Conservation (phyloP, 2,888 invertebrate species). For the Adelphocoris suturalis region DNA sequence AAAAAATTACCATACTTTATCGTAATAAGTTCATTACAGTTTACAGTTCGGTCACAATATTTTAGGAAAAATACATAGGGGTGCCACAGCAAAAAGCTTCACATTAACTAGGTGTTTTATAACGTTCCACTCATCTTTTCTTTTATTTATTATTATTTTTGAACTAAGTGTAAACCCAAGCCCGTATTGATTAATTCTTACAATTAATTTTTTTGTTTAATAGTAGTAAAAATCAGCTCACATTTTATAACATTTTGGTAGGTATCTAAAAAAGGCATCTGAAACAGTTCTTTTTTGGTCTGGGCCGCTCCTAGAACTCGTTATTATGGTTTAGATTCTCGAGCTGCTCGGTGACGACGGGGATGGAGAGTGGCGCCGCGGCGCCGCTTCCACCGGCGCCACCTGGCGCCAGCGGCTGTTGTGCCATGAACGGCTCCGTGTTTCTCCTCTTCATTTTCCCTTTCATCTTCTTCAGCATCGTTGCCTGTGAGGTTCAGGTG, state of each 20-base stretch:
- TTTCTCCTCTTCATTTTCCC: constrained; percentile 97
- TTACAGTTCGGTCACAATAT: constrained; percentile 73
- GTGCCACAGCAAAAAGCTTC: neutral
- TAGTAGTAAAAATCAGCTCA: constrained; percentile 64
- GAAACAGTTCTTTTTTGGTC: constrained; percentile 70
- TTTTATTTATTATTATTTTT: constrained; percentile 16
- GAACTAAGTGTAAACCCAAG: constrained; percentile 65
- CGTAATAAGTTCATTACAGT: constrained; percentile 76
- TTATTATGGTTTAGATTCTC: constrained; percentile 75
- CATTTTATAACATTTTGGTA: constrained; percentile 43
- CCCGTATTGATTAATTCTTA: constrained; percentile 55
- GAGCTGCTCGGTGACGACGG: constrained; percentile 73
- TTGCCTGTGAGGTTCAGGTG: constrained; percentile 83
- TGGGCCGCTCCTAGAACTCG: constrained; percentile 74
- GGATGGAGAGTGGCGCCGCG: constrained; percentile 72
- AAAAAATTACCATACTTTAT: constrained; percentile 76
- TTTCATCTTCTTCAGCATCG: constrained; percentile 99
- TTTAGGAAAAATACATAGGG: constrained; percentile 37
- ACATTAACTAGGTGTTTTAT: constrained; percentile 49
- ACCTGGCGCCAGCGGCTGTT: constrained; percentile 69
- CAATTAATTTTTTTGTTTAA: constrained; percentile 50
- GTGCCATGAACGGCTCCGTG: constrained; percentile 89
- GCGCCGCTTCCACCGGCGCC: constrained; percentile 72
- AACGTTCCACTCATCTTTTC: constrained; percentile 2
- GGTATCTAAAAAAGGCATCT: constrained; percentile 67